These are phyloP conservation scores for Oithona nana DNA, from an alignment of 2,888 invertebrate species.

Conservation along the genomic window DNA sequence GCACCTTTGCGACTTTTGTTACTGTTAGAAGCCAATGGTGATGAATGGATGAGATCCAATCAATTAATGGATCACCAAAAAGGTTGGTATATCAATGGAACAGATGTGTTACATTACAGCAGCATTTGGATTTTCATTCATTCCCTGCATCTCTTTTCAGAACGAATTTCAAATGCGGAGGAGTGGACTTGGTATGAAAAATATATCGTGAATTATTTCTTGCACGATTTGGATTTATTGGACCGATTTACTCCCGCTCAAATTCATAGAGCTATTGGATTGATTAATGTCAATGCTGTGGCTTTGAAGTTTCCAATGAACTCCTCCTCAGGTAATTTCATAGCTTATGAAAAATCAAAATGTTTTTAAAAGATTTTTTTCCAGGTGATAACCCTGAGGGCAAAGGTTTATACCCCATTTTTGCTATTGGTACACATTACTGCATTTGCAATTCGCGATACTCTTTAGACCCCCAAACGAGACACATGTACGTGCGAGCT, in stretches of 20 bases:
- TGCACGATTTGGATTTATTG: not conserved
- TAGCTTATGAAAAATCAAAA: not conserved
- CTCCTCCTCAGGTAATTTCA: not conserved
- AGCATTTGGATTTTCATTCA: not conserved
- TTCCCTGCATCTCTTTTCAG: not conserved
- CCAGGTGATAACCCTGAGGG: not conserved
- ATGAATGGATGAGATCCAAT: constrained; percentile 6
- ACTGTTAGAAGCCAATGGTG: not conserved
- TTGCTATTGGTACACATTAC: constrained; percentile 15
- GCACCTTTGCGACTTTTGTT: constrained; percentile 9
- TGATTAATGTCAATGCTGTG: constrained; percentile 15
- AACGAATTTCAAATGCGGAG: not conserved
- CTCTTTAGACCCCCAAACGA: constrained; percentile 1
- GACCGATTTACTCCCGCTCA: not conserved
- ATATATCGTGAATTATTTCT: not conserved
- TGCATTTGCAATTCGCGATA: constrained; percentile 15
- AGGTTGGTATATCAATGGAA: not conserved
- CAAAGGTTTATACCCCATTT: constrained; percentile 12
- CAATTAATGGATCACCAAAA: constrained; percentile 10
- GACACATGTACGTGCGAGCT: constrained; percentile 14
- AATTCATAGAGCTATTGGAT: constrained; percentile 9
- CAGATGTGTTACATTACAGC: not conserved
- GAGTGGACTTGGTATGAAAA: constrained; percentile 15
- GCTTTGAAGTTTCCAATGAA: not conserved
- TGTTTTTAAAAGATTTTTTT: not conserved